These are phyloP conservation scores for Perognathus longimembris DNA, from an alignment of 2,113 vertebrate species.

Conservation along the genomic window DNA sequence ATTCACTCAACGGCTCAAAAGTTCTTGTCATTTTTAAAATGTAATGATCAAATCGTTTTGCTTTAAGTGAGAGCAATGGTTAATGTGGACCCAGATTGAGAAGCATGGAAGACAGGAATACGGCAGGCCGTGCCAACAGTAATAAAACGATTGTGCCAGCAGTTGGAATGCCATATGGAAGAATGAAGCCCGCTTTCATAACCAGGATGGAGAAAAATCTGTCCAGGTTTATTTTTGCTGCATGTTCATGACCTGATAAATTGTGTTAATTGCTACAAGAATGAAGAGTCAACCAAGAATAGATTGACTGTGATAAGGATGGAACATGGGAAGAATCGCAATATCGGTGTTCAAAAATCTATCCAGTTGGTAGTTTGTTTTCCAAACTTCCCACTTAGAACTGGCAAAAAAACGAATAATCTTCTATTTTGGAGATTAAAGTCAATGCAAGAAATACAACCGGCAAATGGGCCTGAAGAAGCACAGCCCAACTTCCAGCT, in stretches of 20 bases:
- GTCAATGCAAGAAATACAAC: neutral
- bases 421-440: too few species aligned
- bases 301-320: constrained; percentile 66
- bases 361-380: constrained; percentile 10
- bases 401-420: neutral
- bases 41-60: constrained; percentile 48
- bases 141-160: constrained; percentile 69
- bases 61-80: constrained; percentile 54
- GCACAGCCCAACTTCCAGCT: neutral
- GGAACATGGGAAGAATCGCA: constrained; percentile 50
- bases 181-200: constrained; percentile 73
- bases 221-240: constrained; percentile 81
- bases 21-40: constrained; percentile 36
- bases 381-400: neutral
- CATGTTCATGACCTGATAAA: constrained; percentile 84
- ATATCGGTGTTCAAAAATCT: constrained; percentile 29
- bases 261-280: constrained; percentile 82
- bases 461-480: neutral
- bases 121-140: constrained; percentile 56
- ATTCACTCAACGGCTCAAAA: constrained; percentile 29
- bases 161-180: constrained; percentile 78
- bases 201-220: constrained; percentile 75
- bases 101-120: constrained; percentile 61
- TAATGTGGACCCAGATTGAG: constrained; percentile 71
- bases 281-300: constrained; percentile 75